These are phyloP conservation scores for Willowsia nigromaculata DNA, from an alignment of 2,888 invertebrate species.

Conservation along the genomic window DNA sequence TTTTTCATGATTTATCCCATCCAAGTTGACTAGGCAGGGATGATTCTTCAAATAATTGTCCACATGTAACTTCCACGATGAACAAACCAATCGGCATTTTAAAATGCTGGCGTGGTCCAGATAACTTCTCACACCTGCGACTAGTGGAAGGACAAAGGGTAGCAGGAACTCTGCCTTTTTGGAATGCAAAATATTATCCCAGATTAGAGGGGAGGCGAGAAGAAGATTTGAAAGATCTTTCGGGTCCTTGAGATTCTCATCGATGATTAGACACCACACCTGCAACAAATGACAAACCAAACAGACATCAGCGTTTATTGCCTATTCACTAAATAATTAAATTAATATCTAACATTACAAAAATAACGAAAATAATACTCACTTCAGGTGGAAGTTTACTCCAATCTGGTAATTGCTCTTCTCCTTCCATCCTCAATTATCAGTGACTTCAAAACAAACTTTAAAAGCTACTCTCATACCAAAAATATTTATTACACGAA, in stretches of 20 bases:
- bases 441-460: too few relatives aligned
- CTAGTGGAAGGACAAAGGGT: neutral
- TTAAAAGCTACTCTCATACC: too few relatives aligned
- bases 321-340: neutral
- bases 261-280: neutral
- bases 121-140: neutral
- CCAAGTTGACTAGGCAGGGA: constrained; percentile 12
- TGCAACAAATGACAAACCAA: neutral
- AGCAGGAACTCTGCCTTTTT: neutral
- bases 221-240: constrained; percentile 16
- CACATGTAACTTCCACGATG: neutral
- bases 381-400: neutral
- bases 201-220: neutral
- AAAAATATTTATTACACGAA: too few relatives aligned
- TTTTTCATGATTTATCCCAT: constrained; percentile 7
- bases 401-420: neutral
- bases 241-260: neutral
- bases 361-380: neutral
- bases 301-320: neutral
- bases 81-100: neutral
- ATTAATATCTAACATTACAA: neutral
- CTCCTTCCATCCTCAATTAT: neutral
- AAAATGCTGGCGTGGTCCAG: neutral
- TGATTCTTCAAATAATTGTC: neutral
- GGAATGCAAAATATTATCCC: neutral